A percentile compares a stretch with the other conserved stretches of the same genome.
These are phyloP conservation scores for Alloscopus bannaensis DNA, from an alignment of 2,888 invertebrate genomes.

Conservation along the genomic window DNA sequence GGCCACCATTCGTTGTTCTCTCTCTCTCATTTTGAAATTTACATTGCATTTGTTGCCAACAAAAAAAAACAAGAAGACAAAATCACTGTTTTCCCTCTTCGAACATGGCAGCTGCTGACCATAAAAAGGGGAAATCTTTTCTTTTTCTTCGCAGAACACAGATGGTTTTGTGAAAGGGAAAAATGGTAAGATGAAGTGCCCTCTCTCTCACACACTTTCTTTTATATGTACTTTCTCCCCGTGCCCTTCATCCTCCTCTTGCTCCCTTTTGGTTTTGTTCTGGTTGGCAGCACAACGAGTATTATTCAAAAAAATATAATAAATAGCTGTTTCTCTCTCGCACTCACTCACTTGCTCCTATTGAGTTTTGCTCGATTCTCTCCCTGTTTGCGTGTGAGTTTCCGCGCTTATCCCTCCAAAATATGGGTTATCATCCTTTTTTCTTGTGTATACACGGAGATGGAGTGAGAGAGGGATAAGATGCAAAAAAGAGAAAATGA, in stretches of 20 bases:
- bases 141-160: slow-evolving; percentile 1
- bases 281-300: slow-evolving; percentile 33
- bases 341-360: too few relatives aligned
- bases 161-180: too few relatives aligned
- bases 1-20: not conserved
- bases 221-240: slow-evolving; percentile 2
- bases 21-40: slow-evolving; percentile 9
- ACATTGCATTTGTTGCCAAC: slow-evolving; percentile 4
- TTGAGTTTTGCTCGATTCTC: slow-evolving; percentile 48
- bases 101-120: slow-evolving; percentile 35
- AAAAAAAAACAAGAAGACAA: not conserved
- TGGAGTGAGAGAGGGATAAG: too few relatives aligned
- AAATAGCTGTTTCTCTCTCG: slow-evolving; percentile 48
- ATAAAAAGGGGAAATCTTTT: too few relatives aligned
- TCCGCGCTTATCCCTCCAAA: too few relatives aligned
- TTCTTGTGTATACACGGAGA: too few relatives aligned
- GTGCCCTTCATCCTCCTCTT: slow-evolving; percentile 11
- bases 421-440: too few relatives aligned
- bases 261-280: slow-evolving; percentile 34
- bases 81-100: slow-evolving; percentile 26
- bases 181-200: slow-evolving; percentile 26
- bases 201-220: not conserved
- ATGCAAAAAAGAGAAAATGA: too few relatives aligned
- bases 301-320: slow-evolving; percentile 61
- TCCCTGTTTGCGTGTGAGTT: not conserved